Conservation (phyloP, 2,797 vertebrate genomes). For the Hylomyscus alleni region DNA sequence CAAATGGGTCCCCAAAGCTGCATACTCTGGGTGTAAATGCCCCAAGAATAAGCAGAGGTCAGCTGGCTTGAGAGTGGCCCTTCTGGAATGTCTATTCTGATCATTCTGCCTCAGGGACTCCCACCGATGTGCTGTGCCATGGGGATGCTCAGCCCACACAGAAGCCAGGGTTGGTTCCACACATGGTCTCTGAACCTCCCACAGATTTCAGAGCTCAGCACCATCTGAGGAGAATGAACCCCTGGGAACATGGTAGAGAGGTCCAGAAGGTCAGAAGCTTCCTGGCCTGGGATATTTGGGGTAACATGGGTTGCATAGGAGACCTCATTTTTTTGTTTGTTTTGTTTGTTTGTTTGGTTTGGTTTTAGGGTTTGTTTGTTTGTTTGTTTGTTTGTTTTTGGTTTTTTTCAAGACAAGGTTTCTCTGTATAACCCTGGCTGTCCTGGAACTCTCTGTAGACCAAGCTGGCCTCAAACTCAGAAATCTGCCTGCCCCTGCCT, state of each 20-base stretch:
- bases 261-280: neutral
- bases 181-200: neutral
- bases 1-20: neutral
- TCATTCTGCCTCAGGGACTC: neutral
- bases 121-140: neutral
- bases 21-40: neutral
- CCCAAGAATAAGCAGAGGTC: neutral
- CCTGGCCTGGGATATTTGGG: constrained; percentile 5
- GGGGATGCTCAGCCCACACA: rapidly evolving
- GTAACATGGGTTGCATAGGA: neutral
- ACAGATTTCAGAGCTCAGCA: no score
- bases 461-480: no score
- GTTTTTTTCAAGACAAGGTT: no score
- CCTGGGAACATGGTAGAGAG: neutral
- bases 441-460: no score
- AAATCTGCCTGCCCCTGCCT: no score
- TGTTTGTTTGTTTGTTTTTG: no score
- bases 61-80: neutral
- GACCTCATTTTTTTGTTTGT: no score
- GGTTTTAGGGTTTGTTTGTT: no score
- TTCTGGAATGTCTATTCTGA: neutral
- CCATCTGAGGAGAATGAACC: neutral
- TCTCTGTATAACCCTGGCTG: no score
- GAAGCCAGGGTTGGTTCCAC: neutral
- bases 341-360: no score